These are phyloP conservation scores for Pardalotus punctatus DNA, from an alignment of 2,113 vertebrate genomes.

Conservation along the genomic window DNA sequence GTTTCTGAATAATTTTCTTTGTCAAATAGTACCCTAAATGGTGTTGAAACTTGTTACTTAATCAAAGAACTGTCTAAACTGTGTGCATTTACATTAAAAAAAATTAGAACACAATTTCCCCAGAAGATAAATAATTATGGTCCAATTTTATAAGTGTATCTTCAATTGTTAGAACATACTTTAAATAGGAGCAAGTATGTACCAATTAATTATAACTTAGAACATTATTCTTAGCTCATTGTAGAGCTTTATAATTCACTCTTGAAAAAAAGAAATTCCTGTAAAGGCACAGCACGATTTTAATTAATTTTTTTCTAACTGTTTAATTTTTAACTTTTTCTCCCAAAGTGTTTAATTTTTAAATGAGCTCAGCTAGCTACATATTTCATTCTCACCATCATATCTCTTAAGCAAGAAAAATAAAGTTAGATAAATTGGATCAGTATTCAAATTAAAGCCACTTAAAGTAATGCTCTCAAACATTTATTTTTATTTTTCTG, in stretches of 20 bases:
- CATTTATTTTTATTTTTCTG: slow-evolving; percentile 31
- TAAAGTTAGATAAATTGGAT: slow-evolving; percentile 48
- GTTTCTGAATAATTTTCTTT: slow-evolving; percentile 45
- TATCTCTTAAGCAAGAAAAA: slow-evolving; percentile 52
- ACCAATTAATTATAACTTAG: slow-evolving; percentile 69
- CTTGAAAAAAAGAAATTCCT: slow-evolving; percentile 14
- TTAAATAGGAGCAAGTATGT: slow-evolving; percentile 64
- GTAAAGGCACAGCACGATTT: slow-evolving; percentile 29
- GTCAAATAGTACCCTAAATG: slow-evolving; percentile 37
- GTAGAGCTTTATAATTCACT: slow-evolving; percentile 52
- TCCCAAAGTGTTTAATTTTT: slow-evolving; percentile 55
- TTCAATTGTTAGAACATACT: slow-evolving; percentile 58
- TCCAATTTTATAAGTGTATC: slow-evolving; percentile 65
- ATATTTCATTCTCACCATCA: slow-evolving; percentile 36
- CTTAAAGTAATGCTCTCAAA: slow-evolving; percentile 46
- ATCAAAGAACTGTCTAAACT: slow-evolving; percentile 60
- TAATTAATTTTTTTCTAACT: slow-evolving; percentile 54
- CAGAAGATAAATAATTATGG: slow-evolving; percentile 70
- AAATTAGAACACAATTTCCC: slow-evolving; percentile 67
- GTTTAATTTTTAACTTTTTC: slow-evolving; percentile 59
- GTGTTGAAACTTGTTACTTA: slow-evolving; percentile 54
- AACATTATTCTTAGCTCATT: slow-evolving; percentile 64
- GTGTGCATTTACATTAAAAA: slow-evolving; percentile 54
- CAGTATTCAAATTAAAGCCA: slow-evolving; percentile 48
- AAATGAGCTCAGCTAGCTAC: neutral